Base-by-base conservation (phyloP, 2,113 vertebrate species). In the Sylvietta virens region DNA sequence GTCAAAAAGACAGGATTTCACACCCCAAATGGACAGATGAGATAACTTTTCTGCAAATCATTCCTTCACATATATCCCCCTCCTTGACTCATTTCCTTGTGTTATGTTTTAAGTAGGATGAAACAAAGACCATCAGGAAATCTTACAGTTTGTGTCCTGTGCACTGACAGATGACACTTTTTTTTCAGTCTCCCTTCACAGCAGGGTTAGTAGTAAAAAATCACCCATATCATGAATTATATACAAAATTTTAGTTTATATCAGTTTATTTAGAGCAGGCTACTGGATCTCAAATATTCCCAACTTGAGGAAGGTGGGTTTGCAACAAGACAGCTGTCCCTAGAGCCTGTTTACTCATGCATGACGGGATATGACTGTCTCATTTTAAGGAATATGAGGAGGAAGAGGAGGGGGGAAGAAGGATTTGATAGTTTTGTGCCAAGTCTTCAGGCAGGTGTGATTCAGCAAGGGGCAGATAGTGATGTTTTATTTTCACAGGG, bases 401-500 rank as follows among this genome's bases (percentile, higher is more conserved):
- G 53, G 54, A 83, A 82, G 10, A 69, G 50, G 60, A 94, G n/a
- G 22, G 57, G 57, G 50, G 48, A 40, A 39, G 47, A 40, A 85
- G 24, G 28, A 65, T 84, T 81, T 72, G 84, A 17, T 57, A 88
- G 77, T 86, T 94, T 76, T 88, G 45, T 78, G 50, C 39, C 44
- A 72, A 70, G 61, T 62, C 47, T 90, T 95, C 73, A 78, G 45
- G 44, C 50, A 86, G 53, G 26, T 76, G 24, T 6, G 24, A 95
- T 83, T 69, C 2, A 28, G 56, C 31, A 78, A 76, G 33, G 74
- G 28, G 21, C 44, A 67, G 37, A 74, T 19, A 47, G 16, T 24
- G n/a, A 81, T 42, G 27, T 72, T 94, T 90, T 95, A 37, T 83
- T 94, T 95, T 95, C 88, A 89, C 30, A 83, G 88, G 66, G 37